Base-by-base conservation (phyloP, 2,113 vertebrate genomes). In the Cromileptes altivelis region DNA sequence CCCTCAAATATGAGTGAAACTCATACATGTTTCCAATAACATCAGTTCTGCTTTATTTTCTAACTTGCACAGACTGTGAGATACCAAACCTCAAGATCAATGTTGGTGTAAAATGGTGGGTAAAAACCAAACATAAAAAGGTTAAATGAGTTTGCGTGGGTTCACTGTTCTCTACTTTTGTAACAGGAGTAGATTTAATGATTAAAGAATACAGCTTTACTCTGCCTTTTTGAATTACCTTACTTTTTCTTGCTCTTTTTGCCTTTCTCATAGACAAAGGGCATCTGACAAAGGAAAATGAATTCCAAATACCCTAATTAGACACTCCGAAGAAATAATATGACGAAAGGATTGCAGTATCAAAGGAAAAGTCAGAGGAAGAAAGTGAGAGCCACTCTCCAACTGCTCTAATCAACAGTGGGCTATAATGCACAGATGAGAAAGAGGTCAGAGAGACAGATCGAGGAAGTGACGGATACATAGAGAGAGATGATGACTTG, bases 321-420 rank as follows among this genome's bases (percentile, higher is more conserved):
- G 82, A 78, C 27, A 57, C 30, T 49, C 57, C 55, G 42, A 64
- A 56, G 81, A 52, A 55, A 80, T 60, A 40, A 50, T 6, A 82
- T 85, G 88, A 90, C 85, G 76, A 85, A 85, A 88, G 68, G 18
- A 57, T 83, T 85, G 58, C 80, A 27, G 71, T 50, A 87, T 87
- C 88, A 82, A 87, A 82, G 82, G 75, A 68, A 49, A 57, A 74
- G 67, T 76, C 19, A 18, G 60, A 67, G 17, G 42, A 70, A 45
- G 58, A 87, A 79, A 79, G 65, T 47, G 47, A 75, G 50, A 53
- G 19, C 23, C 33, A 3, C 47, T 78, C 42, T 76, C 65, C 11
- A 70, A 4, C 50, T 7, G 42, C 52, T 79, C 70, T 65, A 60
- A 81, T 70, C 70, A 80, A 30, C 72, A 56, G 45, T 40, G 27